These are phyloP conservation scores for Danio jaintianensis DNA, from an alignment of 2,797 vertebrate genomes.

Conservation along the genomic window DNA sequence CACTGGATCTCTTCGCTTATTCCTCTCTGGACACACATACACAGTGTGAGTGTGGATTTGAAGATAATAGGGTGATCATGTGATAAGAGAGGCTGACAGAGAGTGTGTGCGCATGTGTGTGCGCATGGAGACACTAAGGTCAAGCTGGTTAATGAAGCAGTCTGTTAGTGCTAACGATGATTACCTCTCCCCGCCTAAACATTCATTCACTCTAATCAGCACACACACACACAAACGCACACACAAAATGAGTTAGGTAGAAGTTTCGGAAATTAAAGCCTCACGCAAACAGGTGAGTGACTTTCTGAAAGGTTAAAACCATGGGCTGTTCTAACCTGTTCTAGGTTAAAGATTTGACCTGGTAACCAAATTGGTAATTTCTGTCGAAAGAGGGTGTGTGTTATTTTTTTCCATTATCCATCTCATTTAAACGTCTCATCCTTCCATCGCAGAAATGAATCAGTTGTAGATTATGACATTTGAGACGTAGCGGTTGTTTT, in stretches of 20 bases:
- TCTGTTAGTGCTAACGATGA: constrained; percentile 65
- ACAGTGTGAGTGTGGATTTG: background rate
- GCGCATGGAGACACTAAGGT: constrained; percentile 50
- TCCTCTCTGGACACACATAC: constrained; percentile 50
- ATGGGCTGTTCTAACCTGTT: background rate
- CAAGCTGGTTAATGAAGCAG: constrained; percentile 62
- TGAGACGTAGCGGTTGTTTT: background rate
- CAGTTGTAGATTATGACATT: background rate
- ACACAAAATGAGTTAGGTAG: background rate
- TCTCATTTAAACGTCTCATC: background rate
- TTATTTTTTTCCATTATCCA: background rate
- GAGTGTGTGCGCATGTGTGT: background rate
- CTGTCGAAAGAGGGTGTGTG: background rate
- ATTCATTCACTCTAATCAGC: constrained; percentile 27
- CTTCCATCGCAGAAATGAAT: background rate
- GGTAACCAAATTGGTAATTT: background rate
- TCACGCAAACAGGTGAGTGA: background rate
- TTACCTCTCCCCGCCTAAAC: constrained; percentile 59
- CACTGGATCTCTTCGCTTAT: background rate
- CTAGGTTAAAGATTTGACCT: background rate
- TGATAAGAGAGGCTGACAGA: constrained; percentile 11
- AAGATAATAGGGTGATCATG: constrained; percentile 20
- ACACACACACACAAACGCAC: constrained; percentile 28
- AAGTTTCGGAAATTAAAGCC: no score
- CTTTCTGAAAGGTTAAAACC: background rate